Base-by-base conservation (phyloP, 2,113 vertebrate genomes). In the Amphiprion percula region DNA sequence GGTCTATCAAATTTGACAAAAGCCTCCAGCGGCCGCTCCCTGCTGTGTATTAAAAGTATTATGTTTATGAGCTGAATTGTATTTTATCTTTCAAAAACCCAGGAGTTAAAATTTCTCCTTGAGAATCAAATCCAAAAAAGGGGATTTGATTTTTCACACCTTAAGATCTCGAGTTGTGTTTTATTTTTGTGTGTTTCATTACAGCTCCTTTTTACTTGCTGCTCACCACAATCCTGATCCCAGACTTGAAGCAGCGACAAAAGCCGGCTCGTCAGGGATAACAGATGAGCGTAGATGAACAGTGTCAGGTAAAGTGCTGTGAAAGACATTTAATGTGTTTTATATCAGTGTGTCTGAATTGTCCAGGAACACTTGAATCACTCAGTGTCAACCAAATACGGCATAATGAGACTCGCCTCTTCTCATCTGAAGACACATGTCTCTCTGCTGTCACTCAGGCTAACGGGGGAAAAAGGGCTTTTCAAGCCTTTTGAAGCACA, bases 261-360 rank as follows among this genome's bases (percentile, higher is more conserved):
- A 90, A 89, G 80, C 56, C 16, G 41, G 62, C 82, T 92, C 84
- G 83, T 91, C 83, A 60, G 84, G 91, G 88, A 92, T 92, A 94
- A 93, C 87, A 89, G 92, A 94, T 93, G 92, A 91, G 90, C 74
- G 63, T 33, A 91, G 91, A 94, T 92, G 93, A 94, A 88, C 93
- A 90, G 86, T 95, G 93, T 94, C 94, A 93, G 94, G 93, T 94
- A 93, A 93, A 94, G 91, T 90, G 93, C 93, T 90, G 92, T 90
- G 91, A 93, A 91, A 94, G 93, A 92, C 92, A 76, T 93, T 94
- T 94, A 94, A 94, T 94, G 92, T 94, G 92, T 94, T 94, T 95
- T 94, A 95, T 95, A 94, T 94, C 93, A 93, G 92, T 87, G 91
- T 93, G 92, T 93, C 93, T 94, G 93, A 93, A 93, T 93, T 93